Percentiles rank a stretch among this genome's conserved stretches.
These are phyloP conservation scores for Lepus europaeus DNA, from an alignment of 2,113 vertebrate genomes.

Conservation along the genomic window DNA sequence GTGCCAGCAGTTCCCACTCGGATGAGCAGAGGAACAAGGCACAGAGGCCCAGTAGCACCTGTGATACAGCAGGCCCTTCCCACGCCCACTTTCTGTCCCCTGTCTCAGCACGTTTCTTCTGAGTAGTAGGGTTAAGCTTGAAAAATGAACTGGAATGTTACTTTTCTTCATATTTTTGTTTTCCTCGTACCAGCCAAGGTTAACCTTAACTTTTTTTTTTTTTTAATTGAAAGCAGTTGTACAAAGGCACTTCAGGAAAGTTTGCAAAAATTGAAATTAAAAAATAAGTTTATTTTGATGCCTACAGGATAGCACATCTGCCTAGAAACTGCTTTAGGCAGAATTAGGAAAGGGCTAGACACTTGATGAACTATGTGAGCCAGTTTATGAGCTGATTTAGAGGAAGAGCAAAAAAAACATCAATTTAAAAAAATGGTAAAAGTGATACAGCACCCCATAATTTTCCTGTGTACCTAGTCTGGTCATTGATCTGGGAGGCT, in stretches of 20 bases:
- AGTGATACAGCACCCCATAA: not conserved
- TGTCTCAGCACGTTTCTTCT: not conserved
- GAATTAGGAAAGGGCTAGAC: not conserved
- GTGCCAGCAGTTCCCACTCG: not conserved
- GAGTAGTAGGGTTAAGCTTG: not conserved
- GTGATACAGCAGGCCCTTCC: not conserved
- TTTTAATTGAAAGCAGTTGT: conserved; percentile 23
- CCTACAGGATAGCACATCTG: not conserved
- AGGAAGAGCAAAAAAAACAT: not conserved
- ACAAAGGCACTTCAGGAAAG: too few species aligned
- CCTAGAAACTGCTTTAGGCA: conserved; percentile 41
- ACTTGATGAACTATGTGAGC: not conserved
- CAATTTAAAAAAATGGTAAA: not conserved
- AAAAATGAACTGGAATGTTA: not conserved
- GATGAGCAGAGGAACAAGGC: not conserved
- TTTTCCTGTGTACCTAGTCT: not conserved
- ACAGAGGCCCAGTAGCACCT: not conserved
- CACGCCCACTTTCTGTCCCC: accelerated
- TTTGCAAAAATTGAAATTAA: too few species aligned
- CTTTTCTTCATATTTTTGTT: not conserved
- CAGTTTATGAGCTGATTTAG: not conserved
- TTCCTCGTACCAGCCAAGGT: not conserved
- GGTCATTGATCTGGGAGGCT: not conserved
- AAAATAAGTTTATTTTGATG: too few species aligned
- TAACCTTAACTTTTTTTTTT: conserved; percentile 6